Percentiles rank a stretch among this genome's conserved stretches.
These are phyloP conservation scores for Bubo scandiacus DNA, from an alignment of 2,113 vertebrate species.

Conservation along the genomic window DNA sequence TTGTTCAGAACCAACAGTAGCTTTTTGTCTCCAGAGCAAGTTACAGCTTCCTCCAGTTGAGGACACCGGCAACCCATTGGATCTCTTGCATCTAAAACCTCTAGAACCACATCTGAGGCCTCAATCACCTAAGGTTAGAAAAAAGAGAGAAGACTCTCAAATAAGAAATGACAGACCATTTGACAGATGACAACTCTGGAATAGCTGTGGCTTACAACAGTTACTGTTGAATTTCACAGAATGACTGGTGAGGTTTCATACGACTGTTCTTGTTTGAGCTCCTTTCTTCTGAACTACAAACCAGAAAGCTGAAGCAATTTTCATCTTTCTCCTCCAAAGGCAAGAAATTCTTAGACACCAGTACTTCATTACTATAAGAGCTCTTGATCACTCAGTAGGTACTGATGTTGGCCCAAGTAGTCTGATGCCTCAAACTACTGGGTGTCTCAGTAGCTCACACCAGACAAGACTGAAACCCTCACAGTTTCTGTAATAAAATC, in stretches of 20 bases:
- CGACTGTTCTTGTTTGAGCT: not conserved
- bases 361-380: not conserved
- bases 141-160: not conserved
- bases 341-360: not conserved
- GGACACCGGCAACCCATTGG: slow-evolving; percentile 91
- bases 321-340: not conserved
- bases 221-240: not conserved
- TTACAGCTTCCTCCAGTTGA: slow-evolving; percentile 86
- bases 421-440: not conserved
- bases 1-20: slow-evolving; percentile 91
- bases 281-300: not conserved
- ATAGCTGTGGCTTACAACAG: not conserved
- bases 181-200: not conserved
- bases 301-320: not conserved
- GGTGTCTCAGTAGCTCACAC: not conserved
- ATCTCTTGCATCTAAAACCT: slow-evolving; percentile 96
- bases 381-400: not conserved
- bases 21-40: slow-evolving; percentile 80
- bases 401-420: not conserved
- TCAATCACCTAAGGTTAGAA: slow-evolving; percentile 83
- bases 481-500: not conserved
- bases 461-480: not conserved
- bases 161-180: not conserved
- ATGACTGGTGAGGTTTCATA: not conserved
- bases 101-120: slow-evolving; percentile 86